Evolutionary conservation across 2,797 vertebrate genomes (phyloP).

Genomic region (Nasua narica): DNA sequence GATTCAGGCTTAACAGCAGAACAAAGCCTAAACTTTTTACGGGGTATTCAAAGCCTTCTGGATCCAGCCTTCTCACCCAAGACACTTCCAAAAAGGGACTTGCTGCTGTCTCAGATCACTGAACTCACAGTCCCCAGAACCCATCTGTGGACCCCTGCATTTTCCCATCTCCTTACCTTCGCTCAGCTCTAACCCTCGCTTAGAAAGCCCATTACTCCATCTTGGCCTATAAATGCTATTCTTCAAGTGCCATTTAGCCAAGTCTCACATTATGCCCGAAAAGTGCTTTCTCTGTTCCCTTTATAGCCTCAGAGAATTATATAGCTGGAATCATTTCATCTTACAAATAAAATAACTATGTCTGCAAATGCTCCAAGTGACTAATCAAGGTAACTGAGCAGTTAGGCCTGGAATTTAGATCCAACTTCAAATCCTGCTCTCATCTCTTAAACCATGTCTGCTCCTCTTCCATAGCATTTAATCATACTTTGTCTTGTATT

Average conservation of each 20-base stretch:
- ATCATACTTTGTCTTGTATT: background rate
- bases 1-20: background rate
- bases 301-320: constrained; percentile 13
- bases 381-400: background rate
- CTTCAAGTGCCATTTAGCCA: background rate
- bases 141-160: background rate
- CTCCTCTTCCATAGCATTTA: background rate
- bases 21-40: background rate
- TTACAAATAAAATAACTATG: constrained; percentile 25
- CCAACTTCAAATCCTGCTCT: background rate
- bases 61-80: background rate
- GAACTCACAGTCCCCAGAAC: background rate
- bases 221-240: background rate
- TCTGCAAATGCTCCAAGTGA: background rate
- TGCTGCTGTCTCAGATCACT: background rate
- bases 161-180: background rate
- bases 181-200: background rate
- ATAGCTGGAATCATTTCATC: background rate
- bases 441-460: background rate
- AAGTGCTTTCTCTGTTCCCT: background rate
- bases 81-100: background rate
- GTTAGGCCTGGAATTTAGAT: background rate
- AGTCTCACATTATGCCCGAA: background rate
- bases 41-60: background rate
- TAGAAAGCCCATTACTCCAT: background rate